A percentile compares a stretch with the other conserved stretches of the same genome.
phyloP scores from a whole-genome alignment of 2,888 invertebrate species.

The Brachyptera risi region DNA sequence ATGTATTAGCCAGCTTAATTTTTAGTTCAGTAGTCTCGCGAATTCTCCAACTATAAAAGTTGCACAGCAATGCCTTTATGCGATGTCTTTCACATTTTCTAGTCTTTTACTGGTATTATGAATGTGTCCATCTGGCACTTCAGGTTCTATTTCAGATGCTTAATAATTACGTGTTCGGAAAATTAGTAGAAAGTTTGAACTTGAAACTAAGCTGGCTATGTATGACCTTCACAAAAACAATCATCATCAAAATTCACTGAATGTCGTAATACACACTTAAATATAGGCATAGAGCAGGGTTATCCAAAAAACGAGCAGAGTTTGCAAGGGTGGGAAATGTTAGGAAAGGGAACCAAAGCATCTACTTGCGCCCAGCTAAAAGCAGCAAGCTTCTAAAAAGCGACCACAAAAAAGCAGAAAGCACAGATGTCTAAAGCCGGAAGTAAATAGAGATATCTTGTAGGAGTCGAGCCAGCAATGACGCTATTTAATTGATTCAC shows the following conservation, averaged over 20 bases:
- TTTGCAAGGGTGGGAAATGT: constrained; percentile 28
- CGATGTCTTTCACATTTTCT: no score
- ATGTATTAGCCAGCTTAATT: no score
- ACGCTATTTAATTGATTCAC: background rate
- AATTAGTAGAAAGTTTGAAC: background rate
- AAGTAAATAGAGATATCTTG: constrained; percentile 26
- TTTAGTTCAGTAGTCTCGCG: no score
- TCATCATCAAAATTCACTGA: background rate
- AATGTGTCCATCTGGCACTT: no score
- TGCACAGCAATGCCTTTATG: no score
- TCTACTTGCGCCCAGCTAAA: constrained; percentile 34
- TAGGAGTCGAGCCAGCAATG: constrained; percentile 21
- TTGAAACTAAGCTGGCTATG: background rate
- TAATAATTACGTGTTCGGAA: background rate
- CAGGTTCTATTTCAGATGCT: no score
- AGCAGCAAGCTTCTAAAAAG: constrained; percentile 34
- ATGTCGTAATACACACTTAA: constrained; percentile 22
- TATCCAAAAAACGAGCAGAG: constrained; percentile 39
- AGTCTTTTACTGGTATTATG: no score
- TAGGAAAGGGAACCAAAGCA: constrained; percentile 33
- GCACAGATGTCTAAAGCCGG: constrained; percentile 31
- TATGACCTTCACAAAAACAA: background rate
- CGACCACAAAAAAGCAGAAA: constrained; percentile 34
- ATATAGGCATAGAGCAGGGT: constrained; percentile 37
- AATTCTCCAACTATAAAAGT: no score